phyloP scores from a whole-genome alignment of 2,113 vertebrate species.

The Scomber colias region DNA sequence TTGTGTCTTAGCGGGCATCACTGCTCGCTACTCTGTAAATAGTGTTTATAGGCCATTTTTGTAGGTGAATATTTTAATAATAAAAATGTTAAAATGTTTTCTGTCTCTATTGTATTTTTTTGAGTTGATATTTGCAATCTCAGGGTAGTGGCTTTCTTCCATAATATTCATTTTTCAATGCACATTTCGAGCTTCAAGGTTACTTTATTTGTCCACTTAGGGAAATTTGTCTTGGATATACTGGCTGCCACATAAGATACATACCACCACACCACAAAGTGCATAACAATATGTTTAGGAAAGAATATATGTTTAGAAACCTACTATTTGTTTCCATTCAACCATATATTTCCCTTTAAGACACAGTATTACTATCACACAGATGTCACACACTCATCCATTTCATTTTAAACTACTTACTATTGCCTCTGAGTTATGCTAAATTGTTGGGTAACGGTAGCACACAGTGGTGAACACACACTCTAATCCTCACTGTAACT shows the following conservation, averaged over 20 bases:
- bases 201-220: too few relatives aligned
- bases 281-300: too few relatives aligned
- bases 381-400: not conserved
- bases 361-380: not conserved
- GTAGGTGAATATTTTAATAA: slow-evolving; percentile 90
- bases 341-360: not conserved
- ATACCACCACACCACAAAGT: too few relatives aligned
- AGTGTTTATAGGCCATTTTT: slow-evolving; percentile 89
- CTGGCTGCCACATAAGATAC: too few relatives aligned
- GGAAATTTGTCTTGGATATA: too few relatives aligned
- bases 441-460: not conserved
- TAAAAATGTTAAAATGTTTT: slow-evolving; percentile 83
- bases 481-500: not conserved
- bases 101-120: slow-evolving; percentile 15
- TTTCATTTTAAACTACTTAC: not conserved
- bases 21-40: slow-evolving; percentile 84
- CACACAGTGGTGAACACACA: not conserved
- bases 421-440: not conserved
- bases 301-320: not conserved
- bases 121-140: not conserved
- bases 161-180: not conserved
- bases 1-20: slow-evolving; percentile 73
- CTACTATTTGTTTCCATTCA: not conserved
- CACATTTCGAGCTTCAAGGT: not conserved
- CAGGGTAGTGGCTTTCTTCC: too few relatives aligned